Evolutionary conservation across 2,888 invertebrate genomes (phyloP).

Genomic region (Priocnemis perturbator): DNA sequence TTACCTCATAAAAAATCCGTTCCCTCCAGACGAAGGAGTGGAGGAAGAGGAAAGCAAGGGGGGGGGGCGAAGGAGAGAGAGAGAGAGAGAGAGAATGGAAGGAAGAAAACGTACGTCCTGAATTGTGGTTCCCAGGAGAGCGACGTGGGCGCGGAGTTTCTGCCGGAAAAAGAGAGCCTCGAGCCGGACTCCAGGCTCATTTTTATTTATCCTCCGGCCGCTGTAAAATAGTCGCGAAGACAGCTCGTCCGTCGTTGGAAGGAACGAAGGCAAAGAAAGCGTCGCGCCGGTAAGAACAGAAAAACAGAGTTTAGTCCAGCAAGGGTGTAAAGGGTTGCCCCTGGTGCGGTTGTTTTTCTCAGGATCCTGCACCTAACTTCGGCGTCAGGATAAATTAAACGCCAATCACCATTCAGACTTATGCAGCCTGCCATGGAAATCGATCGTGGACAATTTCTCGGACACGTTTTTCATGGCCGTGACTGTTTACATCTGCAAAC

Average conservation of each 20-base stretch:
- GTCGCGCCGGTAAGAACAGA: constrained; percentile 6
- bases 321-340: too few species aligned
- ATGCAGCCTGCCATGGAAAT: too few species aligned
- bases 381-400: too few species aligned
- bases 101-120: neutral
- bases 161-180: neutral
- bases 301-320: too few species aligned
- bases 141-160: neutral
- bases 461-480: too few species aligned
- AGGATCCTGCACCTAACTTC: too few species aligned
- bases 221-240: constrained; percentile 35
- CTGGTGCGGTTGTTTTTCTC: too few species aligned
- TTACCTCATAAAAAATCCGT: too few species aligned
- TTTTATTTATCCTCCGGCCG: neutral
- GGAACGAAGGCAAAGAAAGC: constrained; percentile 18
- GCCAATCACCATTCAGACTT: too few species aligned
- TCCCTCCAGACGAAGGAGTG: neutral
- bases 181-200: neutral
- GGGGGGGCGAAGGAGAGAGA: neutral
- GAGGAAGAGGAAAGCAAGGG: neutral
- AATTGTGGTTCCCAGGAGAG: neutral
- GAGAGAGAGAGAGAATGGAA: neutral
- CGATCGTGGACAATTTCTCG: too few species aligned
- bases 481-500: too few species aligned
- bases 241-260: constrained; percentile 22